A percentile compares a stretch with the other conserved stretches of the same genome.
Conservation (phyloP, 2,888 invertebrate species). For the Diaprepes abbreviatus region DNA sequence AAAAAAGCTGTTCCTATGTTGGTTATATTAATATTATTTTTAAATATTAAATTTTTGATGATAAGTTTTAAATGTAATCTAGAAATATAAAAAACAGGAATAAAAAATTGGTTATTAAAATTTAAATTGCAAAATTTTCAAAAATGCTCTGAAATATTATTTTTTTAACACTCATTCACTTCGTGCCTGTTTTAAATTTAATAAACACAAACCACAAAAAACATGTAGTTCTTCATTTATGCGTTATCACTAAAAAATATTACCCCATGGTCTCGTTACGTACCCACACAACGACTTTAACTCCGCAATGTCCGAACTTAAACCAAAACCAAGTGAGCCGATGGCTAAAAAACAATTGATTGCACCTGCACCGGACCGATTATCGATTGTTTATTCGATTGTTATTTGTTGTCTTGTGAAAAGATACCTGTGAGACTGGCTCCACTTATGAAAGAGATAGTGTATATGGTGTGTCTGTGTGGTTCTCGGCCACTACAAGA, state of each 20-base stretch:
- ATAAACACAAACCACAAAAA: conserved; percentile 2
- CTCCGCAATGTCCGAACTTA: conserved; percentile 9
- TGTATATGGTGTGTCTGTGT: conserved; percentile 42
- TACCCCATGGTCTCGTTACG: neutral
- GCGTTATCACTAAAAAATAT: neutral
- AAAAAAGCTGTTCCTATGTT: no score
- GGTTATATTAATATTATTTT: no score
- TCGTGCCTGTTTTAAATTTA: no score
- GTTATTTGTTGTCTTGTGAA: conserved; percentile 48
- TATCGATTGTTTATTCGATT: conserved; percentile 48
- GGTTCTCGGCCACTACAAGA: conserved; percentile 31
- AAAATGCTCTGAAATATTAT: no score
- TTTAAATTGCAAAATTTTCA: no score
- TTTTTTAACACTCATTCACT: no score
- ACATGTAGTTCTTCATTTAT: no score
- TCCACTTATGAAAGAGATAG: conserved; percentile 49
- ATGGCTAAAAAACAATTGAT: conserved; percentile 27
- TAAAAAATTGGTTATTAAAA: no score
- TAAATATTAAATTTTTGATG: no score
- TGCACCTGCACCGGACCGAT: conserved; percentile 45
- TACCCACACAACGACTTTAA: neutral
- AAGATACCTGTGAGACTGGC: conserved; percentile 47
- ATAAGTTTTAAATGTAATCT: no score
- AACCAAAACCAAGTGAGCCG: conserved; percentile 5
- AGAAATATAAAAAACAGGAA: no score